Conservation (phyloP, 2,797 vertebrate genomes). For the Peromyscus nudipes region DNA sequence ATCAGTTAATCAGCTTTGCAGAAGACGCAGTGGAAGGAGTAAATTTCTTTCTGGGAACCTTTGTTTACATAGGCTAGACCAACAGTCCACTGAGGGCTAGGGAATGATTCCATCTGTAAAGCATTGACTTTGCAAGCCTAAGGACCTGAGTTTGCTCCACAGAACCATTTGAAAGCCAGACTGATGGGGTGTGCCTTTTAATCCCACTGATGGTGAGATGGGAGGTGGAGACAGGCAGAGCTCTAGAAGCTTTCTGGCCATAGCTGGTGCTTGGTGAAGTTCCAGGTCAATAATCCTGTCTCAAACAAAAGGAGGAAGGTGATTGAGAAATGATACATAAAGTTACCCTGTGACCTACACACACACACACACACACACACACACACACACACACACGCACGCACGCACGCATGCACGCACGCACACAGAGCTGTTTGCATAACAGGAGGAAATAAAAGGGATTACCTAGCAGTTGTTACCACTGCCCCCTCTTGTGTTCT, state of each 20-base stretch:
- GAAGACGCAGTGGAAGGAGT: not conserved
- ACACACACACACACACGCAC: not conserved
- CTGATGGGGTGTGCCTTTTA: not conserved
- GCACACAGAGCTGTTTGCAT: not conserved
- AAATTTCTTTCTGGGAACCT: conserved; percentile 1
- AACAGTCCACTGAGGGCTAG: not conserved
- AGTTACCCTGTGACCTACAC: not conserved
- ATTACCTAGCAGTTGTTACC: not conserved
- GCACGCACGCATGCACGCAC: not conserved
- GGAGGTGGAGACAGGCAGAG: not conserved
- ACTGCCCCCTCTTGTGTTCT: not conserved
- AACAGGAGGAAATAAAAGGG: not conserved
- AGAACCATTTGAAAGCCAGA: not conserved
- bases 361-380: not conserved
- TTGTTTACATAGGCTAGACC: not conserved
- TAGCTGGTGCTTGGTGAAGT: not conserved
- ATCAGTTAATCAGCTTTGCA: not conserved
- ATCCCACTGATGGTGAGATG: not conserved
- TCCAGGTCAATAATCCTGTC: not conserved
- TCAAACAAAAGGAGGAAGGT: not conserved
- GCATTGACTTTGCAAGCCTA: not conserved
- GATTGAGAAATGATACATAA: not conserved
- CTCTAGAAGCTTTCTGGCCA: not conserved
- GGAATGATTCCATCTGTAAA: not conserved
- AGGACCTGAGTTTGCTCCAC: not conserved